Conservation (phyloP, 2,113 vertebrate species). For the Falcunculus frontatus region DNA sequence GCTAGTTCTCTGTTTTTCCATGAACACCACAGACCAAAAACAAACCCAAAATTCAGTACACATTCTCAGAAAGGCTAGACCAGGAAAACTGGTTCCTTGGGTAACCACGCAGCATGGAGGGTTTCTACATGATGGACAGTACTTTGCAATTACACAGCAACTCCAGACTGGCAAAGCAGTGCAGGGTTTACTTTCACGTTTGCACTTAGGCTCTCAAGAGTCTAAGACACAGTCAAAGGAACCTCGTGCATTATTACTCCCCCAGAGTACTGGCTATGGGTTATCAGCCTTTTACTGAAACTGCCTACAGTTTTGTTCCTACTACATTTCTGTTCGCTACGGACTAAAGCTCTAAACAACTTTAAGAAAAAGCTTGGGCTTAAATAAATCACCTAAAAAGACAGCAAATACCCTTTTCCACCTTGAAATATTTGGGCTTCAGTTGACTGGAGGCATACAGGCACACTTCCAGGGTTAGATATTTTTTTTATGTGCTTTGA, state of each 20-base stretch:
- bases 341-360: background rate
- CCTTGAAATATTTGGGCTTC: background rate
- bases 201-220: background rate
- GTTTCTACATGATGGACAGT: background rate
- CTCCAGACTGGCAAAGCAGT: background rate
- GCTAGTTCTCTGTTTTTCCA: background rate
- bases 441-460: background rate
- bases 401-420: background rate
- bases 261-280: background rate
- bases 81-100: background rate
- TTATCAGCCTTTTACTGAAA: background rate
- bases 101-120: background rate
- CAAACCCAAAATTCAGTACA: background rate
- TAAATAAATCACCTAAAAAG: background rate
- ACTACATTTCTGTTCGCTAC: background rate
- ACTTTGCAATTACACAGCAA: background rate
- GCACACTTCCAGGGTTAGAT: background rate
- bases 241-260: background rate
- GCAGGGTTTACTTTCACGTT: background rate
- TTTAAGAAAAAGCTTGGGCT: background rate
- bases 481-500: background rate
- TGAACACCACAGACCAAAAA: background rate
- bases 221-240: background rate
- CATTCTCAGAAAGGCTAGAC: background rate
- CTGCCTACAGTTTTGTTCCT: background rate